A percentile compares a stretch with the other conserved stretches of the same genome.
phyloP scores from a whole-genome alignment of 2,113 vertebrate genomes.

The Suricata suricatta region DNA sequence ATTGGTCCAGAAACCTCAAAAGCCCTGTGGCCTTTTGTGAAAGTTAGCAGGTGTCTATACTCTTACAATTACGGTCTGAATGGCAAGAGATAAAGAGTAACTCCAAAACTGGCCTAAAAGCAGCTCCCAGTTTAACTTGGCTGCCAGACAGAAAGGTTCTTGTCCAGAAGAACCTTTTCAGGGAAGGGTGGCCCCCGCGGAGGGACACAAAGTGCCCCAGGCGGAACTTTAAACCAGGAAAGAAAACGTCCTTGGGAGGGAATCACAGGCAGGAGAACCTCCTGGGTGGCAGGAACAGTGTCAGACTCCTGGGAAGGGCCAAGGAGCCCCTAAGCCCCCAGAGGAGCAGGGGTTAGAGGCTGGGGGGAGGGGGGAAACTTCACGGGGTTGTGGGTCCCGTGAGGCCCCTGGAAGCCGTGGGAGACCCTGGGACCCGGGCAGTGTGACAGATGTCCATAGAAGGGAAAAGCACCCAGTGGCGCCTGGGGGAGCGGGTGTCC shows the following conservation, averaged over 20 bases:
- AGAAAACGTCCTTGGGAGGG: neutral
- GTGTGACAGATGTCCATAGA: no score
- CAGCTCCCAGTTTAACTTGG: neutral
- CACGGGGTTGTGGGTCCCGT: no score
- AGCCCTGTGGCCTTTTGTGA: neutral
- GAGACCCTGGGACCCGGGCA: no score
- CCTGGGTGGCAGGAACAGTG: neutral
- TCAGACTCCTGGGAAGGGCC: neutral
- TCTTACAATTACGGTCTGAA: neutral
- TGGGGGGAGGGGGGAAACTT: no score
- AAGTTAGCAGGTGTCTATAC: neutral
- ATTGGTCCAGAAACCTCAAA: neutral
- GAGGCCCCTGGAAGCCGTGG: no score
- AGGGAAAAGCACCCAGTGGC: no score
- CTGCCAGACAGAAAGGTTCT: fast-evolving
- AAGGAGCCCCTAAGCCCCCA: fast-evolving
- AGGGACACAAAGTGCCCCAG: neutral
- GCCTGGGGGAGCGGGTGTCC: no score
- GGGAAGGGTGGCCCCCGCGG: neutral
- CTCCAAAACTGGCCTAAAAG: neutral
- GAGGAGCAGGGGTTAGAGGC: neutral
- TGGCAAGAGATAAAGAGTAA: neutral
- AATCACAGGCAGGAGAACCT: neutral
- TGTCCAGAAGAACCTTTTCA: neutral
- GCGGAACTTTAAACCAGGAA: neutral